Evolutionary conservation across 2,113 vertebrate genomes (phyloP).

Genomic region (Pyrgilauda ruficollis): DNA sequence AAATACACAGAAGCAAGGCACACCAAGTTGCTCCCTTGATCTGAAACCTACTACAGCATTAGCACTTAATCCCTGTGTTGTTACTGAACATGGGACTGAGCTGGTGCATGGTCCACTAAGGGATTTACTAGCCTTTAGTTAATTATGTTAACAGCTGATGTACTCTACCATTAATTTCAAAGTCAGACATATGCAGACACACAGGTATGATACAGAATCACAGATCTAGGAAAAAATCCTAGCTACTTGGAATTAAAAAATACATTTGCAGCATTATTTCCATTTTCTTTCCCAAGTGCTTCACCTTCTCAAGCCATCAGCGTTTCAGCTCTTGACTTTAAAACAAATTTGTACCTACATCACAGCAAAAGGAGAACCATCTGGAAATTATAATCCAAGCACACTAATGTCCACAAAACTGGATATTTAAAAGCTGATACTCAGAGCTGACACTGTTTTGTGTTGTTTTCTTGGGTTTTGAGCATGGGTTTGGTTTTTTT

Average conservation of each 20-base stretch:
- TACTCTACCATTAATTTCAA: neutral
- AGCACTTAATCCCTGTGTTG: neutral
- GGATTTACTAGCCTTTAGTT: neutral
- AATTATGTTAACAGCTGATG: neutral
- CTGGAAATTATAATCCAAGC: neutral
- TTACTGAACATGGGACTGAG: neutral
- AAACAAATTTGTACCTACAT: neutral
- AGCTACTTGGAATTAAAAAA: neutral
- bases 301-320: neutral
- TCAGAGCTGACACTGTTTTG: neutral
- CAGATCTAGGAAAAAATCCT: neutral
- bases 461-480: neutral
- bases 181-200: neutral
- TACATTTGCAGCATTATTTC: neutral
- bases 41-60: neutral
- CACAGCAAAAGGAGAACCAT: neutral
- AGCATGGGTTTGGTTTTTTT: no score
- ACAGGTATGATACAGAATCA: rapidly evolving
- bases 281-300: neutral
- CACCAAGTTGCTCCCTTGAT: neutral
- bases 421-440: neutral
- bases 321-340: neutral
- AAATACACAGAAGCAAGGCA: neutral
- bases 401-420: neutral
- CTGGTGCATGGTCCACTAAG: neutral